Conservation (phyloP, 2,888 invertebrate genomes). For the Ophion ventricosus region DNA sequence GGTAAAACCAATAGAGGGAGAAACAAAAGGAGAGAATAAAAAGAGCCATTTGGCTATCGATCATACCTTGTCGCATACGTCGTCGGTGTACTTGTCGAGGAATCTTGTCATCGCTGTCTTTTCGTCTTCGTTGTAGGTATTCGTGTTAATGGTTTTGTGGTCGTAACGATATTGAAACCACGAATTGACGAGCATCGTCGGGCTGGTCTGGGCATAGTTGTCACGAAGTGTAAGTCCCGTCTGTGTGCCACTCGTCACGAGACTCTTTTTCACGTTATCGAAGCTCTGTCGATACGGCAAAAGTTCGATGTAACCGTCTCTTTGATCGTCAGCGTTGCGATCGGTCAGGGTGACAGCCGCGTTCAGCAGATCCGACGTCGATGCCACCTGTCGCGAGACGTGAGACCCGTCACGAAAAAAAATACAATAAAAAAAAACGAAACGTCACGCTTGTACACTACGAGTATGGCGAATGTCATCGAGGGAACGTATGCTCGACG, state of each 20-base stretch:
- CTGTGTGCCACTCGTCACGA: slow-evolving; percentile 86
- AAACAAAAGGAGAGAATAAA: not conserved
- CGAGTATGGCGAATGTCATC: not conserved
- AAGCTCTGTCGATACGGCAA: slow-evolving; percentile 84
- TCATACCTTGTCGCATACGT: slow-evolving; percentile 76
- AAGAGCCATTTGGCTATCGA: slow-evolving; percentile 29
- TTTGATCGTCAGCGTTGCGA: slow-evolving; percentile 85
- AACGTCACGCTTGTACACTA: not conserved
- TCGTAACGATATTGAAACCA: slow-evolving; percentile 88
- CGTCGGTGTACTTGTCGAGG: slow-evolving; percentile 71
- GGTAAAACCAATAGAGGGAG: not conserved
- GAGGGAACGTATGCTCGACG: slow-evolving; percentile 17
- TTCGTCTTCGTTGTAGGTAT: slow-evolving; percentile 75
- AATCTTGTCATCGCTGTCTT: slow-evolving; percentile 76
- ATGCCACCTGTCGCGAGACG: slow-evolving; percentile 67
- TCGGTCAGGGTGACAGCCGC: slow-evolving; percentile 84
- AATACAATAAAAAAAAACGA: too few relatives aligned
- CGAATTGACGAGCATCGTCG: slow-evolving; percentile 88
- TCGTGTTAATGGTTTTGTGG: slow-evolving; percentile 70
- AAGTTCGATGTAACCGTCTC: slow-evolving; percentile 89
- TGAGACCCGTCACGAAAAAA: slow-evolving; percentile 11
- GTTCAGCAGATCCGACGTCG: slow-evolving; percentile 70
- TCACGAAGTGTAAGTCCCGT: slow-evolving; percentile 84
- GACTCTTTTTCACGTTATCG: slow-evolving; percentile 85
- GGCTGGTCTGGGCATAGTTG: slow-evolving; percentile 87